Base-by-base conservation (phyloP, 2,113 vertebrate species). In the Mus musculus region DNA sequence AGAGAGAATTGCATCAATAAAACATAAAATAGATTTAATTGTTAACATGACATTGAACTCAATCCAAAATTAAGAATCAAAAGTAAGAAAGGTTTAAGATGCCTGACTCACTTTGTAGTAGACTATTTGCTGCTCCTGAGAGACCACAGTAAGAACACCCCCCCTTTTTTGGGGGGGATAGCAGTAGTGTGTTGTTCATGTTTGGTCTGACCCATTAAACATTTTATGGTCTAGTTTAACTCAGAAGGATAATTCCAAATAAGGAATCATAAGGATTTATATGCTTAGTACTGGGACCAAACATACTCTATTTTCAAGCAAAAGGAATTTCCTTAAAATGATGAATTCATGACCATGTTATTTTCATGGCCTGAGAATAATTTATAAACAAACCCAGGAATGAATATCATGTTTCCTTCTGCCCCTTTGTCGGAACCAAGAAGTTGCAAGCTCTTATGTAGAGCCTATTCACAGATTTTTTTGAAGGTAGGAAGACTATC, bases 211-310 rank as follows among this genome's bases (percentile, higher is more conserved):
- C 39, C 93, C 81, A 86, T 92, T 95, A 71, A 56, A 93, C 91
- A 93, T 95, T 97, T 97, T 96, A 97, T 96, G 94, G 89, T 94
- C 92, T 96, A 97, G 87, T 96, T 97, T 91, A 89, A 97, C 88
- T 97, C 67, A 94, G 82, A 95, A 93, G 78, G 54, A 95, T 96
- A 96, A 95, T 95, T 96, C 96, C 97, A 97, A 97, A 97, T 97
- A 97, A 98, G 96, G 97, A 94, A 91, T 89, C 30, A 52, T 77
- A 95, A 92, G 91, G 91, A 97, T 95, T 97, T 92, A 95, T 95
- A 95, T 84, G 93, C 91, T 80, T 71, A 75, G 69, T 52, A 22
- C 89, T 42, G n/a, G 33, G 71, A 93, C 78, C 72, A 95, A 95
- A 84, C 95, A 95, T 73, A 91, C 28, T n/a, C 76, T 86, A 81